Conservation (phyloP, 2,888 invertebrate species). For the Rosalia funebris region DNA sequence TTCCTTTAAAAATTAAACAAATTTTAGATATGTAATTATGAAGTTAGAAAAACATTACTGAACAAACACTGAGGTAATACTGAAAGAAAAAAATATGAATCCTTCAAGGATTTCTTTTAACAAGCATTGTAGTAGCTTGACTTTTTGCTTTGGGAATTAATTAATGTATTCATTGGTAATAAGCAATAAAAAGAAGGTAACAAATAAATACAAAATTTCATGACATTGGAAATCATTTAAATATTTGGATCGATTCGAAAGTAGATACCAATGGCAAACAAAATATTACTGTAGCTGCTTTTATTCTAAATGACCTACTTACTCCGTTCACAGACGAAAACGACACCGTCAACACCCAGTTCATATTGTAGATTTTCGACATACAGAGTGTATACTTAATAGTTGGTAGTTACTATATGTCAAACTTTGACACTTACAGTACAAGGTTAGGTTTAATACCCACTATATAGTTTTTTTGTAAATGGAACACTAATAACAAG, state of each 20-base stretch:
- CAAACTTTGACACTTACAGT: constrained; percentile 60
- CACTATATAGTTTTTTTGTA: constrained; percentile 61
- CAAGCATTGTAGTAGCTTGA: too few species aligned
- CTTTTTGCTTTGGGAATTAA: too few species aligned
- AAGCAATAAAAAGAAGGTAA: too few species aligned
- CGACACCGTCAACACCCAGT: constrained; percentile 31
- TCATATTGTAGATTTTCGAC: constrained; percentile 50
- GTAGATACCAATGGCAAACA: constrained; percentile 17
- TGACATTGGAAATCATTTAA: background rate
- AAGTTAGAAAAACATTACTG: too few species aligned
- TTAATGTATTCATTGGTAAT: too few species aligned
- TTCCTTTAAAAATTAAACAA: too few species aligned
- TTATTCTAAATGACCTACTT: background rate
- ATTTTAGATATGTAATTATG: too few species aligned
- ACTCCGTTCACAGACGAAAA: constrained; percentile 25
- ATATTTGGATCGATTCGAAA: background rate
- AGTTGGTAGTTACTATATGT: constrained; percentile 56
- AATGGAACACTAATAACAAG: constrained; percentile 62
- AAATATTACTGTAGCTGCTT: constrained; percentile 10
- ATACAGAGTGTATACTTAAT: constrained; percentile 59
- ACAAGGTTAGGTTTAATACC: constrained; percentile 60
- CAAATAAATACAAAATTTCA: too few species aligned
- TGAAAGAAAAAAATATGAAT: too few species aligned
- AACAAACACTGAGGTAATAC: too few species aligned
- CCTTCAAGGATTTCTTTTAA: too few species aligned